A percentile compares a stretch with the other conserved stretches of the same genome.
phyloP scores from a whole-genome alignment of 2,113 vertebrate species.

The Nipponia nippon region DNA sequence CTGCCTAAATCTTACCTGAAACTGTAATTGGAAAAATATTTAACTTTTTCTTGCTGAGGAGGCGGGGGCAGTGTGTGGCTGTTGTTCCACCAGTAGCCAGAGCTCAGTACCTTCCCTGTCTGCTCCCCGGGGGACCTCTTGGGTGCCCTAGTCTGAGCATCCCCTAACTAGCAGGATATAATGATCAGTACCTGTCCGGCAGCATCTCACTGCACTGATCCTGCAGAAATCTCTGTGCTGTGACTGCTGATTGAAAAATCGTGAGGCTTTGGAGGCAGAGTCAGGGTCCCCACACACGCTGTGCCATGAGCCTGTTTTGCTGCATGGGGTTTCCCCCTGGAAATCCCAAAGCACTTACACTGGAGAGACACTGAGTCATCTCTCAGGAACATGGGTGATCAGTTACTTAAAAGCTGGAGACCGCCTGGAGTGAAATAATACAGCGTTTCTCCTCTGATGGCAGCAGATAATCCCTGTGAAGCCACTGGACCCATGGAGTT shows the following conservation, averaged over 20 bases:
- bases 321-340: neutral
- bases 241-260: neutral
- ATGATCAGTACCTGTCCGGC: neutral
- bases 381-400: neutral
- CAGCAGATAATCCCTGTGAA: neutral
- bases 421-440: neutral
- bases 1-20: neutral
- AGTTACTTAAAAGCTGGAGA: neutral
- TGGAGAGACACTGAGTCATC: neutral
- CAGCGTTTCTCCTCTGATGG: neutral
- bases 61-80: neutral
- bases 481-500: neutral
- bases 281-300: neutral
- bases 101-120: neutral
- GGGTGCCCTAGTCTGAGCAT: neutral
- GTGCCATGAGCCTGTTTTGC: neutral
- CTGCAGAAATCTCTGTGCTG: neutral
- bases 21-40: neutral
- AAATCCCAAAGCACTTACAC: neutral
- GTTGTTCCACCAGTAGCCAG: neutral
- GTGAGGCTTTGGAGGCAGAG: neutral
- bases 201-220: neutral
- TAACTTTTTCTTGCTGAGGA: neutral
- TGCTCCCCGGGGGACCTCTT: no score
- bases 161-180: neutral